phyloP scores from a whole-genome alignment of 2,797 vertebrate species.

The Streptopelia turtur region DNA sequence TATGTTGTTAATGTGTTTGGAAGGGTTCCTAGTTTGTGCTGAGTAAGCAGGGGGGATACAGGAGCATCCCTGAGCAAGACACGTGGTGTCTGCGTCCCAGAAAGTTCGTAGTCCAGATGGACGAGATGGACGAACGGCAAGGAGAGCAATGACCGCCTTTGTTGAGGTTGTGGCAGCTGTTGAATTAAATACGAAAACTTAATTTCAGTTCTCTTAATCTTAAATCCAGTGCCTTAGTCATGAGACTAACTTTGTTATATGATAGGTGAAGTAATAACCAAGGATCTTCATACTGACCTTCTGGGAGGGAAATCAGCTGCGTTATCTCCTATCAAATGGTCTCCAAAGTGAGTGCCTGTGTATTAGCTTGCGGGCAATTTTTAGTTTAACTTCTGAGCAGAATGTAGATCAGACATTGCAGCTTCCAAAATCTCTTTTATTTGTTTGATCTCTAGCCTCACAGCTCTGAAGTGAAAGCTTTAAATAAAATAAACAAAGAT shows the following conservation, averaged over 20 bases:
- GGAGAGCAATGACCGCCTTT: neutral
- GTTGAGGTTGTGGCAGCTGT: neutral
- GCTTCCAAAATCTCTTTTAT: conserved; percentile 50
- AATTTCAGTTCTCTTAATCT: neutral
- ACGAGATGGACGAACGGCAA: neutral
- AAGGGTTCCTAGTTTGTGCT: neutral
- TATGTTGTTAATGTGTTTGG: neutral
- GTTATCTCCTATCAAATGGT: neutral
- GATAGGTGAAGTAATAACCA: neutral
- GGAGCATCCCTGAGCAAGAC: neutral
- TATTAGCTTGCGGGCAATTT: conserved; percentile 27
- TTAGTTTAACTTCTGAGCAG: conserved; percentile 36
- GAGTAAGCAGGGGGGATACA: no score
- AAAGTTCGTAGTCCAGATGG: neutral
- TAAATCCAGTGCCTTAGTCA: neutral
- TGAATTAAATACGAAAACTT: neutral
- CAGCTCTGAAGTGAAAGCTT: conserved; percentile 49
- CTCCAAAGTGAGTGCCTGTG: neutral
- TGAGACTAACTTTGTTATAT: neutral
- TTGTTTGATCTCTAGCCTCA: conserved; percentile 64
- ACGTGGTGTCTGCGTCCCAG: neutral
- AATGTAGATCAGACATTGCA: conserved; percentile 32
- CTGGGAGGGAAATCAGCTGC: neutral
- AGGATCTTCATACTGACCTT: neutral
- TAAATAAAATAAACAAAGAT: conserved; percentile 62